These are phyloP conservation scores for Takifugu rubripes DNA, from an alignment of 2,797 vertebrate species.

Conservation along the genomic window DNA sequence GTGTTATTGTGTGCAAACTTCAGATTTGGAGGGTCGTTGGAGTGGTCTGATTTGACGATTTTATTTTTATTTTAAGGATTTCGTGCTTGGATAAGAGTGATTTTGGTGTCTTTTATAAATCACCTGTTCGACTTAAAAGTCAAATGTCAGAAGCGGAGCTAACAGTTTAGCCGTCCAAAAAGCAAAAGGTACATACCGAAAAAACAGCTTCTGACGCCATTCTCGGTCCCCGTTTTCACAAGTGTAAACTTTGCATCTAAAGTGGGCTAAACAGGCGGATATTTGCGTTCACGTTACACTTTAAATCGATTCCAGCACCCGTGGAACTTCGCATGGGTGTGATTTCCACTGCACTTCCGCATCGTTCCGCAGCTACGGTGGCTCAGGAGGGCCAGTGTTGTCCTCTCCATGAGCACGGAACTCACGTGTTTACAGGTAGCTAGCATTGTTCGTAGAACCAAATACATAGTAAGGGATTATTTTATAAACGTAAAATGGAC, in stretches of 20 bases:
- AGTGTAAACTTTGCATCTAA: conserved; percentile 22
- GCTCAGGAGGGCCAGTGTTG: conserved; percentile 16
- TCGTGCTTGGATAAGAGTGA: too few relatives aligned
- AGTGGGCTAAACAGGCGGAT: neutral
- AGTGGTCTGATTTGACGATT: too few relatives aligned
- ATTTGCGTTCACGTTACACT: accelerated
- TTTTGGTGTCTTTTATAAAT: neutral
- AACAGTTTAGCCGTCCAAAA: conserved; percentile 19
- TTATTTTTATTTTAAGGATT: too few relatives aligned
- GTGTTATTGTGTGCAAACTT: too few relatives aligned
- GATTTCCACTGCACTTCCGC: conserved; percentile 42
- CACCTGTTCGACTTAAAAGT: conserved; percentile 27
- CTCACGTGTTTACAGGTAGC: conserved; percentile 38
- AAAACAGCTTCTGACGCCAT: conserved; percentile 69
- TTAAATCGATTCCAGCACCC: neutral
- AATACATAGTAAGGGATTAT: too few relatives aligned
- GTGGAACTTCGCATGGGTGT: conserved; percentile 60
- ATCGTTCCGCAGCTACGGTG: conserved; percentile 51
- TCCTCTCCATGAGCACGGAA: too few relatives aligned
- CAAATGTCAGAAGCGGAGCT: conserved; percentile 17
- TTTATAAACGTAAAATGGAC: conserved; percentile 3
- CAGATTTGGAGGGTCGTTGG: too few relatives aligned
- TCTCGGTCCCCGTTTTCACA: conserved; percentile 5
- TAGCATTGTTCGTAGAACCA: conserved; percentile 10
- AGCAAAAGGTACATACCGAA: conserved; percentile 59